Evolutionary conservation across 2,888 invertebrate genomes (phyloP), one percentile per base, ranked within the genome.

Genomic region (Abrostola tripartita): DNA sequence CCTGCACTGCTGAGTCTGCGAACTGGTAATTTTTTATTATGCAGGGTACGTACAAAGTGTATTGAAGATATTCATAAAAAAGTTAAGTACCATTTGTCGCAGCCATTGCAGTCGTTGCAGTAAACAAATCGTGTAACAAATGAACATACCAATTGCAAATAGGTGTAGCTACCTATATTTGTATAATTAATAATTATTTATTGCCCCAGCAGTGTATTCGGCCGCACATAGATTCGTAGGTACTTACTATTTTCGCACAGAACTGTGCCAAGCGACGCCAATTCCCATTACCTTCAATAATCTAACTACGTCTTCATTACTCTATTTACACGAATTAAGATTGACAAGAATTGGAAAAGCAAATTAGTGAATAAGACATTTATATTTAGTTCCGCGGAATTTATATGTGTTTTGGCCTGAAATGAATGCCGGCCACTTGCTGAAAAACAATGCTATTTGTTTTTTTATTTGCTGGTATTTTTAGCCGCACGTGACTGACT

Each of bases 371-470:
- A 36, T 8, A 36, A 52, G 14, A 47, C 47, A 10, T 37, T 5
- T 47, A 24, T 52, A 65, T 9, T 24, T n/a, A 10, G 55, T 47
- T 44, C n/a, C 36, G n/a, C 1, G 36, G 11, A 49, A 56, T 52
- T 47, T 51, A 55, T 62, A n/a, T 55, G 14, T 52, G 36, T 51
- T 52, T 65, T 52, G 40, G 41, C 52, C 41, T 14, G 14, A 52
- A 5, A 24, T 41, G 35, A n/a, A 50, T 10, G 35, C 11, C 36
- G n/a, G 50, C 35, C 5, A 9, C 50, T 36, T 11, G 7, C 5
- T 40, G 6, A 8, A 24, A 50, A 50, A 36, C 11, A 50, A 35
- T 24, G 11, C 5, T 11, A 35, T 24, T 47, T 47, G 44, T 47
- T 47, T 47, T 42, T 47, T 47, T 12, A 24, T 24, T 47, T 24